phyloP scores from a whole-genome alignment of 2,797 vertebrate genomes.

The Astyanax mexicanus region DNA sequence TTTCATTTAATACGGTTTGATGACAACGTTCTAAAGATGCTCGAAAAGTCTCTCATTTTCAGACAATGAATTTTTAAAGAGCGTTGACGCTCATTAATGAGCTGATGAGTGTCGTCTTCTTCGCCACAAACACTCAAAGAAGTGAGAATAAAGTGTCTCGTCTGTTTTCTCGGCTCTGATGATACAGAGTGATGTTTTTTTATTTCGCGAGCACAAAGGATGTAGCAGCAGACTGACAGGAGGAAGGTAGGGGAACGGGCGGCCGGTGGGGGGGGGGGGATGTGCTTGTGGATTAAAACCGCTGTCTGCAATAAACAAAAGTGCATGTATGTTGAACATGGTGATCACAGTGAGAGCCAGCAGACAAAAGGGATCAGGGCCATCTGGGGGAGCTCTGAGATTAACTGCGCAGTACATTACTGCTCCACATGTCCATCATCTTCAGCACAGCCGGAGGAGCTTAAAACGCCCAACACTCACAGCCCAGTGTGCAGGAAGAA shows the following conservation, averaged over 20 bases:
- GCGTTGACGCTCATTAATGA: background rate
- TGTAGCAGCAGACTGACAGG: conserved; percentile 67
- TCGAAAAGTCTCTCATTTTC: background rate
- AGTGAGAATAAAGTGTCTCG: no score
- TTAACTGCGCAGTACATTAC: conserved; percentile 69
- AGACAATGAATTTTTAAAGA: background rate
- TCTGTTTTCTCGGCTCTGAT: no score
- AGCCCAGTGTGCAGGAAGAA: no score
- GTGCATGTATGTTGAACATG: conserved; percentile 49
- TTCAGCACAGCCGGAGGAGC: background rate
- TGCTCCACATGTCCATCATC: conserved; percentile 25
- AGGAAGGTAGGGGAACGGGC: conserved; percentile 44
- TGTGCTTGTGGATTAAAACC: conserved; percentile 56
- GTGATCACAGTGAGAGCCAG: conserved; percentile 64
- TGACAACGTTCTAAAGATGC: background rate
- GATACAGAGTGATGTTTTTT: background rate
- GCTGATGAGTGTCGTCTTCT: background rate
- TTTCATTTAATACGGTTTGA: no score
- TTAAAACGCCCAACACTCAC: background rate
- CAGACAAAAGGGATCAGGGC: conserved; percentile 76
- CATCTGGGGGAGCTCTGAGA: conserved; percentile 75
- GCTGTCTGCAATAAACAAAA: conserved; percentile 25
- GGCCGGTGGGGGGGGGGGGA: conserved; percentile 16
- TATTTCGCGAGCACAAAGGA: conserved; percentile 70
- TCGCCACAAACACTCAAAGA: background rate